Base-by-base conservation (phyloP, 2,888 invertebrate species). In the Romanomermis culicivorax region DNA sequence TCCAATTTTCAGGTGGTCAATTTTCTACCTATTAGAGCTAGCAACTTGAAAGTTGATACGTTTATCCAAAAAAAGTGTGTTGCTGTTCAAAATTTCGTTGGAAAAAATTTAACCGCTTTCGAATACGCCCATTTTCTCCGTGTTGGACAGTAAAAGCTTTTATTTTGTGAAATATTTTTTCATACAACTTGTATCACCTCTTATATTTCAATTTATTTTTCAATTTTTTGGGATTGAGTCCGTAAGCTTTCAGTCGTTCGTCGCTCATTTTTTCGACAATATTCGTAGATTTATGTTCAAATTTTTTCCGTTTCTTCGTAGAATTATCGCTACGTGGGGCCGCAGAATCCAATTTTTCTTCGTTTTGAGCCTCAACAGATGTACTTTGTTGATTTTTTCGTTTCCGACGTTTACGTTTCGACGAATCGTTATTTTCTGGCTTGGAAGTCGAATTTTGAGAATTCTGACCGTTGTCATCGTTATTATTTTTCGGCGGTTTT, bases 211-310 rank as follows among this genome's bases (percentile, higher is more conserved):
- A 71, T 70, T 80, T 82, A 65, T 80, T 80, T 66, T 80, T 81
- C 64, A 82, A 85, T 68, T 85, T 86, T 65, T 82, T 85, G 0
- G 87, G 87, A 74, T 87, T 88, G 42, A 89, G 78, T 54, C 89
- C 91, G 69, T 85, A 95, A 0, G 88, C 88, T 65, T 80, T 78
- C 7, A 95, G 74, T 60, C 93, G 77, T 60, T 83, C 81, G 69
- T 86, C 83, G 1, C 83, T 79, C 27, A 82, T 67, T 58, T 58
- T 59, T 36, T 58, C 54, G 26, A 48, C 52, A 42, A 56, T 54
- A 42, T 54, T 51, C 43, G 48, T 27, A n/a, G n/a, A n/a, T 51
- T 50, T 51, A 23, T 55, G 55, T 43, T 45, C 60, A 45, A 50
- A 62, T 60, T 59, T 29, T 53, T 57, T 47, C 50, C 60, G 59